Evolutionary conservation across 2,888 invertebrate species (phyloP).

Genomic region (Epicampocera succincta): DNA sequence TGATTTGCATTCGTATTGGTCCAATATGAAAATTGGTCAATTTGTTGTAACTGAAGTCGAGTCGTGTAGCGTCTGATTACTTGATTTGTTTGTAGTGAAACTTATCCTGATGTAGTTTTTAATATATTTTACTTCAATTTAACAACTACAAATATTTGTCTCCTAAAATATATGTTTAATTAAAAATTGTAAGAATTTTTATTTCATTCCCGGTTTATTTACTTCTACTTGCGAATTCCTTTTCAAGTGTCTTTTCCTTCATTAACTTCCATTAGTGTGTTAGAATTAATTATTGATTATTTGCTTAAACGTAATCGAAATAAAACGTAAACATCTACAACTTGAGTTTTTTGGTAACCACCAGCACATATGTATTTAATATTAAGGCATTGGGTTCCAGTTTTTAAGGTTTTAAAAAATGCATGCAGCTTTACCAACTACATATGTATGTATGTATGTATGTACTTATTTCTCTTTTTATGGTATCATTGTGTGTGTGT

Average conservation of each 20-base stretch:
- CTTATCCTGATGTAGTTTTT: conserved; percentile 1
- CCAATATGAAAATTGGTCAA: conserved; percentile 16
- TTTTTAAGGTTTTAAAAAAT: conserved; percentile 2
- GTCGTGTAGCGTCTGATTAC: conserved; percentile 64
- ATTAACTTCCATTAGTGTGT: conserved; percentile 11
- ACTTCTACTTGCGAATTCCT: conserved; percentile 35
- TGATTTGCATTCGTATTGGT: conserved; percentile 2
- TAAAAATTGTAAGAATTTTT: conserved; percentile 29
- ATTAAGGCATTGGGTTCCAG: background rate
- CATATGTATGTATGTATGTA: too few species aligned
- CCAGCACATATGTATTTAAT: conserved; percentile 20
- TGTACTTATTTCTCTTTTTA: background rate
- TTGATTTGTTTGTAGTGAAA: conserved; percentile 59
- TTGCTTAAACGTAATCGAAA: conserved; percentile 25
- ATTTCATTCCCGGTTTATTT: conserved; percentile 38
- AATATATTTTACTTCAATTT: conserved; percentile 5
- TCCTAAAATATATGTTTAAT: conserved; percentile 72
- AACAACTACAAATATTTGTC: conserved; percentile 28
- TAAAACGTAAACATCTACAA: conserved; percentile 32
- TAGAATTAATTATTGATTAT: background rate
- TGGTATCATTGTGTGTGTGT: background rate
- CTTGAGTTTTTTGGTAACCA: background rate
- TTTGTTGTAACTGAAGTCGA: conserved; percentile 42
- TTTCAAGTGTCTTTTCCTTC: conserved; percentile 38
- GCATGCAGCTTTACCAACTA: conserved; percentile 8